Evolutionary conservation across 1,140 invertebrate species (phyloP).

Genomic region (Caerostris darwini): DNA sequence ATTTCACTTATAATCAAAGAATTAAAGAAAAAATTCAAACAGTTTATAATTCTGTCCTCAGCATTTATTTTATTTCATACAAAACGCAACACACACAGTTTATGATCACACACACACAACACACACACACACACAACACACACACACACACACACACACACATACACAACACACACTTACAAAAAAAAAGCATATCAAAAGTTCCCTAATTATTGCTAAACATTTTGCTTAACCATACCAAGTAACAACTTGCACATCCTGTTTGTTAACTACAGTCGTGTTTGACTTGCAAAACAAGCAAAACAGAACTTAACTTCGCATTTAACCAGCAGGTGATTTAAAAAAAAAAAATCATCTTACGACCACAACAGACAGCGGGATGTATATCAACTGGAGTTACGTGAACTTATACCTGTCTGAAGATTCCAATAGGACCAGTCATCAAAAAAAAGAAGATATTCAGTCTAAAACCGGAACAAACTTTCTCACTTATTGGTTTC

Average conservation of each 20-base stretch:
- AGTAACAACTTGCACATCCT: not conserved
- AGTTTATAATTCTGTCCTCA: too few species aligned
- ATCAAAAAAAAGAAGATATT: not conserved
- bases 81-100: too few species aligned
- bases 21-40: too few species aligned
- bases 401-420: not conserved
- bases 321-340: not conserved
- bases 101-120: too few species aligned
- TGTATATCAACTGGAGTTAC: not conserved
- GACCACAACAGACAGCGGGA: not conserved
- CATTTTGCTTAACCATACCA: not conserved
- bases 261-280: not conserved
- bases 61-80: too few species aligned
- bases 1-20: too few species aligned
- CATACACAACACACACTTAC: too few species aligned
- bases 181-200: too few species aligned
- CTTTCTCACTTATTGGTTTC: not conserved
- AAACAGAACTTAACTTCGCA: not conserved
- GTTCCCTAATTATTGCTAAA: not conserved
- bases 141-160: too few species aligned
- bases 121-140: too few species aligned
- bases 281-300: not conserved
- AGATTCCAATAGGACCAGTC: not conserved
- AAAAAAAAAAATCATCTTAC: not conserved
- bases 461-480: not conserved